phyloP scores from a whole-genome alignment of 2,888 invertebrate genomes.

The Mesopsocus fuscifrons region DNA sequence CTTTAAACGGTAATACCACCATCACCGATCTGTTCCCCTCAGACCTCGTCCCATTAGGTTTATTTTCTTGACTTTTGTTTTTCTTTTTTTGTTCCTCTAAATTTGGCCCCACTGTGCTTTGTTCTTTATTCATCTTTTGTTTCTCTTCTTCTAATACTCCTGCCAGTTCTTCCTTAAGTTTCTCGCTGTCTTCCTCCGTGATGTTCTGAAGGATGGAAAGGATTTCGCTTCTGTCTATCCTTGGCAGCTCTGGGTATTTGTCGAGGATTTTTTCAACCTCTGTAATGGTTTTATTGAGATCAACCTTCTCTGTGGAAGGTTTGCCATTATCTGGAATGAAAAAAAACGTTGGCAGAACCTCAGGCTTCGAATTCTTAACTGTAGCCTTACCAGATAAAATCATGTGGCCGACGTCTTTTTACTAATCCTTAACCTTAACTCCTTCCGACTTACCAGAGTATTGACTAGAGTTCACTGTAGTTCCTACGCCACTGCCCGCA shows the following conservation, averaged over 20 bases:
- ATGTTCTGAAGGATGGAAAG: conserved; percentile 46
- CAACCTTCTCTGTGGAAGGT: conserved; percentile 19
- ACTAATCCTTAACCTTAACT: no score
- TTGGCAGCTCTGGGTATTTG: conserved; percentile 39
- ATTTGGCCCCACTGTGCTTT: conserved; percentile 15
- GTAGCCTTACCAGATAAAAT: no score
- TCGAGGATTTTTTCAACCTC: conserved; percentile 45
- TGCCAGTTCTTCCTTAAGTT: conserved; percentile 18
- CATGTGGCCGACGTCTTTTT: no score
- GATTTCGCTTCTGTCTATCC: conserved; percentile 42
- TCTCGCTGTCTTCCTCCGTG: conserved; percentile 19
- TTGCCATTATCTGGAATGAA: no score
- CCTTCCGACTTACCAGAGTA: no score
- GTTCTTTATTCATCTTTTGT: conserved; percentile 13
- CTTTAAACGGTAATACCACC: conserved; percentile 45
- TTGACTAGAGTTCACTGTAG: no score
- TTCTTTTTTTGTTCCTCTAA: conserved; percentile 12
- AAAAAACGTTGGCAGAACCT: no score
- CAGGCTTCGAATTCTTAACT: no score
- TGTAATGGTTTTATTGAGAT: conserved; percentile 39
- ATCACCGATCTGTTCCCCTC: conserved; percentile 34
- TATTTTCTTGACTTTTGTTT: no score
- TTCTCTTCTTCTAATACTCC: conserved; percentile 28
- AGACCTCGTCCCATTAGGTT: no score
- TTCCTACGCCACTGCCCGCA: no score